Conservation (phyloP, 2,888 invertebrate species). For the Meta bourneti region DNA sequence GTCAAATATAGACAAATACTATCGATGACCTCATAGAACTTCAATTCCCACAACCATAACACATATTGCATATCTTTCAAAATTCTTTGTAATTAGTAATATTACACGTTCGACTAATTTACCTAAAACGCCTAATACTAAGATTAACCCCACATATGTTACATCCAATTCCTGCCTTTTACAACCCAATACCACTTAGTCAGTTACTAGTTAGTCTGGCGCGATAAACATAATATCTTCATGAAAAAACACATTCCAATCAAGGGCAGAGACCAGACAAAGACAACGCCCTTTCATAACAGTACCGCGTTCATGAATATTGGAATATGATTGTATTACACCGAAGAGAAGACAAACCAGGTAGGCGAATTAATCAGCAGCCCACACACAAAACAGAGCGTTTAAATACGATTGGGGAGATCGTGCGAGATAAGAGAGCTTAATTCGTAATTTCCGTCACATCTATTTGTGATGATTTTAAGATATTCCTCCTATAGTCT, state of each 20-base stretch:
- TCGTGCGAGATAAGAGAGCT: not conserved
- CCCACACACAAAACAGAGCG: not conserved
- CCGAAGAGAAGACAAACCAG: not conserved
- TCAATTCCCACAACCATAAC: no score
- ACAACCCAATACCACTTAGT: no score
- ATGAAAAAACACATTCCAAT: not conserved
- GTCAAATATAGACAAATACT: no score
- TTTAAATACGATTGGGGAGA: not conserved
- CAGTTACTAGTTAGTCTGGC: no score
- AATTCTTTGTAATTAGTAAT: no score
- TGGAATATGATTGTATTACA: not conserved
- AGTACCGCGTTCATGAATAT: slow-evolving; percentile 14
- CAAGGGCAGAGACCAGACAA: slow-evolving; percentile 22
- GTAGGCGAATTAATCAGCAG: not conserved
- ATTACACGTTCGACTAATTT: no score
- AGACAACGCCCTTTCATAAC: slow-evolving; percentile 35
- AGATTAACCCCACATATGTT: no score
- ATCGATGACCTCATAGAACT: no score
- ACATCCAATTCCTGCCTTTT: no score
- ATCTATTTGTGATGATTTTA: not conserved
- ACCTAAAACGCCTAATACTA: no score
- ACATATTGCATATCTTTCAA: no score
- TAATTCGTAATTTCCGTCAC: not conserved
- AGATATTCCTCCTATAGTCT: not conserved
- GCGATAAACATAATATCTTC: no score